Percentiles rank a stretch among this genome's conserved stretches.
phyloP scores from a whole-genome alignment of 2,113 vertebrate genomes.

The Equus przewalskii region DNA sequence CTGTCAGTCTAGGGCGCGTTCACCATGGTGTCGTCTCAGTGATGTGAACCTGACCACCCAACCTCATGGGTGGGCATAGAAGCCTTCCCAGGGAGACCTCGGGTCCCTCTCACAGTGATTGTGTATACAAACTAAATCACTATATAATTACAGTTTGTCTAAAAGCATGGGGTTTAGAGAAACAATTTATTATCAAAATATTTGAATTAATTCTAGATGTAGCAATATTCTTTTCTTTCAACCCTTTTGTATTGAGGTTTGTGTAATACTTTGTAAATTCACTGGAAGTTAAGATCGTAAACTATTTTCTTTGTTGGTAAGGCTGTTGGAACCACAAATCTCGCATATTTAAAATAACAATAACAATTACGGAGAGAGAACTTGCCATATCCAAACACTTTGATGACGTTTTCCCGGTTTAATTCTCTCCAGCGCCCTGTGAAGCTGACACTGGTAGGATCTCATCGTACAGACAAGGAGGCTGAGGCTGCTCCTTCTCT shows the following conservation, averaged over 20 bases:
- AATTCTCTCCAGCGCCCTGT: background rate
- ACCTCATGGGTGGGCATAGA: background rate
- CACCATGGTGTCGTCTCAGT: background rate
- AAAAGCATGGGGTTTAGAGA: background rate
- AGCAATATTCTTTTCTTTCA: background rate
- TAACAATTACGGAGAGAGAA: background rate
- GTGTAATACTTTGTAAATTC: background rate
- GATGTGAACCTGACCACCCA: background rate
- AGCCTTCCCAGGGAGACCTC: background rate
- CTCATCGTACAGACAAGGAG: background rate
- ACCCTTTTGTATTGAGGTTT: background rate
- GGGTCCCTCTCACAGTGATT: background rate
- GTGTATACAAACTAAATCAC: background rate
- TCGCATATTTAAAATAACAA: background rate
- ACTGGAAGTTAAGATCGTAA: constrained; percentile 11
- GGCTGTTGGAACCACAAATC: background rate
- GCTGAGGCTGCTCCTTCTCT: background rate
- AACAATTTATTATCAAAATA: background rate
- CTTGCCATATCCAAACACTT: background rate
- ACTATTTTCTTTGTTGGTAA: background rate
- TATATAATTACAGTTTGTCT: background rate
- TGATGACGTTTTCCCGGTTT: background rate
- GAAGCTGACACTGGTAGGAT: background rate
- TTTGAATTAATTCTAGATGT: constrained; percentile 16
- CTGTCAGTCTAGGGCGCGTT: background rate